Evolutionary conservation across 2,888 invertebrate species (phyloP), one percentile per base, ranked within the genome.

Genomic region (Clusia tigrina): DNA sequence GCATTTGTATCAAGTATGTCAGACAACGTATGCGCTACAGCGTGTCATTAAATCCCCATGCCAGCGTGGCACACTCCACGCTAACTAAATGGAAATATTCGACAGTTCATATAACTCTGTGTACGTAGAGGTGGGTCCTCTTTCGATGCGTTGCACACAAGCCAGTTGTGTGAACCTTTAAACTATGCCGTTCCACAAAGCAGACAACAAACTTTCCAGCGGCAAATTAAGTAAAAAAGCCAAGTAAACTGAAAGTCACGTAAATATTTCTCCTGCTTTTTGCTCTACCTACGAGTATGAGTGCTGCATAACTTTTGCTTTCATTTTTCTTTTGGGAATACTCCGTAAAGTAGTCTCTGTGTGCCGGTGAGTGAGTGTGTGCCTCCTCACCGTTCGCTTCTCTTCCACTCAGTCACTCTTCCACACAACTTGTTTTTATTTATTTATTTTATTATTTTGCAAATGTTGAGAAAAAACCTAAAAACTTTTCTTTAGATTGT

Each of bases 261-360:
- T 24, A 17, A 52, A 62, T 53, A 10, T 12, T 26, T 18, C 51
- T 18, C 9, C 46, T 52, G 42, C 24, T 56, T 23, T 60, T 60
- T 51, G 55, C 54, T 59, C n/a, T 26, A 63, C 54, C 52, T 58
- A 54, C 48, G 42, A 56, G 54, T 5, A 9, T 42, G 61, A 62
- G 46, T 58, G 54, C 46, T 38, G 62, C 58, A 60, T 64, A 77
- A 80, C 79, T 81, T 81, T 81, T 79, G 73, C 76, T 79, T 79
- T 79, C 78, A 76, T 73, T 79, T 67, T 65, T 67, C 76, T 66
- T 71, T 66, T 25, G 73, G 73, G 75, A 75, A 73, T 73, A 71
- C 69, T 73, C 5, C 37, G 17, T 3, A 23, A 25, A 48, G 18
- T 20, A 24, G 10, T 17, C 23, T 25, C n/a, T n/a, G n/a, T n/a